Base-by-base conservation (phyloP, 2,888 invertebrate genomes). In the Pristionchus entomophagus region DNA sequence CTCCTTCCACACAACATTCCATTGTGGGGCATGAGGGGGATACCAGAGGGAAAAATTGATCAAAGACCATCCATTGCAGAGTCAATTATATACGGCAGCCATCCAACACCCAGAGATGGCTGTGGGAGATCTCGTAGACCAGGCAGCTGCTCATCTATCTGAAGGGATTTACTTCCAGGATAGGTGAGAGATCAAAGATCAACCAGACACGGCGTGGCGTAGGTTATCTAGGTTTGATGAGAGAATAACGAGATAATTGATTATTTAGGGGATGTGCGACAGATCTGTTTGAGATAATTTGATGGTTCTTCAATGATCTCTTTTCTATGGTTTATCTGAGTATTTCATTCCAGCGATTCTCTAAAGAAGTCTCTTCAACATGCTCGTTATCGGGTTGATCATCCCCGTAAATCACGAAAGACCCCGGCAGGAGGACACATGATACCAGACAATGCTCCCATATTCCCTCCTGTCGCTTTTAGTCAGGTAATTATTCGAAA, bases 351-450 rank as follows among this genome's bases (percentile, higher is more conserved):
- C 87, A 91, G 92, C 26, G 93, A 93, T 81, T 89, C 90, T 29
- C 88, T 93, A 35, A 89, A 92, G 87, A 93, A 93, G 86, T 91
- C 91, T 65, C 88, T 93, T 32, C 91, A 91, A 3, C 89, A 90
- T 22, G 93, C 93, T 38, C 87, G 93, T 73, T 88, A 87, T 26
- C 86, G 89, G 41, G 89, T 88, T 19, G 89, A 89, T 35, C 90
- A 91, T 51, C 91, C 91, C n/a, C 88, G 87, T 32, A 91, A 91
- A 86, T 89, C 87, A 26, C 88, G 89, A 69, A 87, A 53, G 56
- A 86, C 87, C 22, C 86, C 86, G 0, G 45, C 51, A 10, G 69
- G 65, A 53, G 19, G 45, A 14, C 59, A 73, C 17, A 84, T 65
- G 49, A 41, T 62, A 65, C 83, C 83, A 19, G 83, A 62, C 5